These are phyloP conservation scores for Trichogramma dendrolimi DNA, from an alignment of 2,888 invertebrate genomes.

Conservation along the genomic window DNA sequence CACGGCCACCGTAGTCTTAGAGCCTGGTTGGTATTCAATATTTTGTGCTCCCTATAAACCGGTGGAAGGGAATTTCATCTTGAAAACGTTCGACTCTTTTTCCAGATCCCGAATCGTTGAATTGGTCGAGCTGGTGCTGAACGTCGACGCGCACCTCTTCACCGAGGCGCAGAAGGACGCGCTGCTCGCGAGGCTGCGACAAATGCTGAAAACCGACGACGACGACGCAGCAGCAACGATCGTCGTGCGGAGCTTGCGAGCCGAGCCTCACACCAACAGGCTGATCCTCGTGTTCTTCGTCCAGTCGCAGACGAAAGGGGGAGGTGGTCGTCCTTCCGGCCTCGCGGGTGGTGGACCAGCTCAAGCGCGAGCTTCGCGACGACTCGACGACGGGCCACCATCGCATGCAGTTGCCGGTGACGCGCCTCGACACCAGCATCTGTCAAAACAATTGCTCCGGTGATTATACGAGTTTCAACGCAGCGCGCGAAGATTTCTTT, in stretches of 20 bases:
- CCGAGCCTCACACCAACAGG: conserved; percentile 55
- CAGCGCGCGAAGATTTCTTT: not conserved
- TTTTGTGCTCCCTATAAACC: not conserved
- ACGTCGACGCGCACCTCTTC: conserved; percentile 67
- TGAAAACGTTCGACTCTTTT: conserved; percentile 6
- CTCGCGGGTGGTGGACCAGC: conserved; percentile 62
- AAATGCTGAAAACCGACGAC: conserved; percentile 72
- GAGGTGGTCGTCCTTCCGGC: conserved; percentile 55
- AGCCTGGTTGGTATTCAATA: conserved; percentile 53
- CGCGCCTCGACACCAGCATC: conserved; percentile 74
- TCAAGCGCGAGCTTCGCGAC: conserved; percentile 66
- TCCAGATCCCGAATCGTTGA: conserved; percentile 67
- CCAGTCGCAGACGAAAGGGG: conserved; percentile 52
- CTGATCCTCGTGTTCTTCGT: conserved; percentile 66
- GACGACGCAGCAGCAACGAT: conserved; percentile 52
- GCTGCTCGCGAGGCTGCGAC: conserved; percentile 69
- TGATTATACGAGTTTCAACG: conserved; percentile 12
- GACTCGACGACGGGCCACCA: conserved; percentile 59
- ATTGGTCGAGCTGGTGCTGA: conserved; percentile 79
- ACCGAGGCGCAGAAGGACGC: conserved; percentile 71
- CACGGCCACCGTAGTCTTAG: conserved; percentile 78
- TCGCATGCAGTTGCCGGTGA: conserved; percentile 65
- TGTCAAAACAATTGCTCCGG: conserved; percentile 92
- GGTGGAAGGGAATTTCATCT: not conserved
- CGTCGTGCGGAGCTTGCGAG: conserved; percentile 52